phyloP scores from a whole-genome alignment of 2,113 vertebrate species.

The Platichthys flesus region DNA sequence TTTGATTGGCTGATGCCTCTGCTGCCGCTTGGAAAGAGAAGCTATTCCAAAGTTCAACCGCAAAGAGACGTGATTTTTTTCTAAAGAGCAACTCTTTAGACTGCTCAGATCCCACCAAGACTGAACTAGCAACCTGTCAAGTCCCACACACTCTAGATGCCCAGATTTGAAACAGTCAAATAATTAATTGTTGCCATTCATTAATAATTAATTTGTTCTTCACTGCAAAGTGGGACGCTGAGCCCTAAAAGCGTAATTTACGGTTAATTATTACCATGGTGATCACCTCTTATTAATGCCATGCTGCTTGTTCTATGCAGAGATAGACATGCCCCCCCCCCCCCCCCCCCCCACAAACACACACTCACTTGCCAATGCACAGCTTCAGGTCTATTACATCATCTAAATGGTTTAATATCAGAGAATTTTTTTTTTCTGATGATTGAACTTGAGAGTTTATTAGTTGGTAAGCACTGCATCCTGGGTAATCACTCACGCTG shows the following conservation, averaged over 20 bases:
- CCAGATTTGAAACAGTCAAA: background rate
- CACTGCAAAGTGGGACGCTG: background rate
- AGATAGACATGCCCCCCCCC: background rate
- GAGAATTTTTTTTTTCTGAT: slow-evolving; percentile 15
- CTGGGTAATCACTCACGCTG: slow-evolving; percentile 15
- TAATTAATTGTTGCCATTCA: background rate
- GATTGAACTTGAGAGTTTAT: slow-evolving; percentile 18
- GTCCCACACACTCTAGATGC: background rate
- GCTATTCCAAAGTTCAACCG: too few relatives aligned
- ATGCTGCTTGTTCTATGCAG: slow-evolving; percentile 5
- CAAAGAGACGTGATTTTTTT: too few relatives aligned
- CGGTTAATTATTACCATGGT: background rate
- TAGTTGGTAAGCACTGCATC: slow-evolving; percentile 6
- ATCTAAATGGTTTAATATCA: slow-evolving; percentile 18
- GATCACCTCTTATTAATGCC: slow-evolving; percentile 1
- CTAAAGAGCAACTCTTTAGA: background rate
- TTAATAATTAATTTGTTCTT: background rate
- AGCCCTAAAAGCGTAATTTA: background rate
- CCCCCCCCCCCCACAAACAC: background rate
- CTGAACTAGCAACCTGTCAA: background rate
- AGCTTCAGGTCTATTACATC: background rate
- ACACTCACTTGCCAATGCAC: background rate
- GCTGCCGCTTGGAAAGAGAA: too few relatives aligned
- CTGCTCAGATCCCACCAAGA: background rate
- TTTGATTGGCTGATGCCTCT: too few relatives aligned